Percentiles rank a stretch among this genome's conserved stretches.
Evolutionary conservation across 2,888 invertebrate genomes (phyloP).

Genomic region (Pyrgus malvae): DNA sequence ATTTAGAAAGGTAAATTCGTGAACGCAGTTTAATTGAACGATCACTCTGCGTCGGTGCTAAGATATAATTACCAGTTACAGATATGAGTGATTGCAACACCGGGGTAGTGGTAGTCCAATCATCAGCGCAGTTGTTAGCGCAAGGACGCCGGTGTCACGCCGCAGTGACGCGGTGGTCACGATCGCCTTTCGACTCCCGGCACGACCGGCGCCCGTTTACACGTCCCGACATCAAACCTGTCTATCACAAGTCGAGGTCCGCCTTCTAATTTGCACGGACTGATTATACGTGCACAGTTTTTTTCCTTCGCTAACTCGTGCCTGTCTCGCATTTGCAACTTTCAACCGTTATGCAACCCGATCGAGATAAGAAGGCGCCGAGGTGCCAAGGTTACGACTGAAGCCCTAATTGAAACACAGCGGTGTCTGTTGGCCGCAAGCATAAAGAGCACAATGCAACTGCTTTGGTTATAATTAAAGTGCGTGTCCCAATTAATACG

Average conservation of each 20-base stretch:
- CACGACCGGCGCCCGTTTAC: conserved; percentile 43
- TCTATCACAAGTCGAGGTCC: conserved; percentile 15
- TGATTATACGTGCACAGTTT: not conserved
- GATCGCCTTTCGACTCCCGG: conserved; percentile 50
- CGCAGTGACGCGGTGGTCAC: conserved; percentile 58
- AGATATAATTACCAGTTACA: conserved; percentile 41
- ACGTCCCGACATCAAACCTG: conserved; percentile 14
- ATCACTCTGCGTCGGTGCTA: conserved; percentile 29
- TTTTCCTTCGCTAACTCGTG: conserved; percentile 8
- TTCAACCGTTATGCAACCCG: conserved; percentile 29
- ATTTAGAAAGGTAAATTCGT: conserved; percentile 26
- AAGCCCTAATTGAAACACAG: conserved; percentile 36
- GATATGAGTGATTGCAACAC: conserved; percentile 37
- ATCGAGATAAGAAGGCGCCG: conserved; percentile 30
- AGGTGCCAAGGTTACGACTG: conserved; percentile 35
- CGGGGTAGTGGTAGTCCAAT: conserved; percentile 26
- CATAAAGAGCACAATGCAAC: conserved; percentile 25
- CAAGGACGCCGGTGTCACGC: conserved; percentile 69
- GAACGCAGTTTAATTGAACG: conserved; percentile 23
- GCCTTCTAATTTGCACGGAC: conserved; percentile 6
- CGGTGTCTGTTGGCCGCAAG: not conserved
- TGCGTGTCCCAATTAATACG: conserved; percentile 62
- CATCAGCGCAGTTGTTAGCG: conserved; percentile 28
- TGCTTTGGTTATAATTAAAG: conserved; percentile 54
- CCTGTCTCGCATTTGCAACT: conserved; percentile 11